A percentile compares a stretch with the other conserved stretches of the same genome.
Conservation (phyloP, 1,140 invertebrate species). For the Tetramorium alpestre region DNA sequence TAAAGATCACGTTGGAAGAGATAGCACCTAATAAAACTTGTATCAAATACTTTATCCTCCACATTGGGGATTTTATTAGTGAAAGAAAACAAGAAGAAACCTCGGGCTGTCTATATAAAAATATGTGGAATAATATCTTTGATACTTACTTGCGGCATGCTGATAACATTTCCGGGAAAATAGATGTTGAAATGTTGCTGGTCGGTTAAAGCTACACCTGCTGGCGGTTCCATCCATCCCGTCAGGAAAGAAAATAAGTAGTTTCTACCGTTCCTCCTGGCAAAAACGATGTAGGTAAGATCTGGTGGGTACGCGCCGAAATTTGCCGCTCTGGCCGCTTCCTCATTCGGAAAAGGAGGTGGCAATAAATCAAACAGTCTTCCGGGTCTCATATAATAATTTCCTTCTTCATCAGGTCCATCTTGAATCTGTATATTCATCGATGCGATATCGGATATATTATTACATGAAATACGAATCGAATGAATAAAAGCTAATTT, state of each 20-base stretch:
- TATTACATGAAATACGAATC: not conserved
- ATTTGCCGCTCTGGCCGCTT: slow-evolving; percentile 94
- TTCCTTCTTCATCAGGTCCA: slow-evolving; percentile 96
- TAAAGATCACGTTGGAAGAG: not conserved
- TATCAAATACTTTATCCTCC: not conserved
- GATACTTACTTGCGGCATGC: slow-evolving; percentile 93
- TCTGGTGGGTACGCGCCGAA: slow-evolving; percentile 98
- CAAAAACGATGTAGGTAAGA: slow-evolving; percentile 93
- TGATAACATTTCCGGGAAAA: slow-evolving; percentile 97
- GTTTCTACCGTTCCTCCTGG: slow-evolving; percentile 93
- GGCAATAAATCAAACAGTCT: slow-evolving; percentile 96
- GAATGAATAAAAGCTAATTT: not conserved
- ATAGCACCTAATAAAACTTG: not conserved
- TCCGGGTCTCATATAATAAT: slow-evolving; percentile 96
- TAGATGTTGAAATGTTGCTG: slow-evolving; percentile 99
- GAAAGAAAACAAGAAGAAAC: not conserved
- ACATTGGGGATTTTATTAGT: not conserved
- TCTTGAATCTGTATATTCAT: slow-evolving; percentile 89
- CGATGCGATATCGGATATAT: not conserved
- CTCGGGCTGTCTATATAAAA: not conserved
- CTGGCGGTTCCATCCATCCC: slow-evolving; percentile 97
- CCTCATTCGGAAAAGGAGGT: slow-evolving; percentile 95
- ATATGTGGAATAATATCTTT: not conserved
- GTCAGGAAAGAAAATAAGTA: slow-evolving; percentile 98
- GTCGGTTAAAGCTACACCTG: slow-evolving; percentile 93